A percentile compares a stretch with the other conserved stretches of the same genome.
These are phyloP conservation scores for Tretioscincus oriximinensis DNA, from an alignment of 2,113 vertebrate genomes.

Conservation along the genomic window DNA sequence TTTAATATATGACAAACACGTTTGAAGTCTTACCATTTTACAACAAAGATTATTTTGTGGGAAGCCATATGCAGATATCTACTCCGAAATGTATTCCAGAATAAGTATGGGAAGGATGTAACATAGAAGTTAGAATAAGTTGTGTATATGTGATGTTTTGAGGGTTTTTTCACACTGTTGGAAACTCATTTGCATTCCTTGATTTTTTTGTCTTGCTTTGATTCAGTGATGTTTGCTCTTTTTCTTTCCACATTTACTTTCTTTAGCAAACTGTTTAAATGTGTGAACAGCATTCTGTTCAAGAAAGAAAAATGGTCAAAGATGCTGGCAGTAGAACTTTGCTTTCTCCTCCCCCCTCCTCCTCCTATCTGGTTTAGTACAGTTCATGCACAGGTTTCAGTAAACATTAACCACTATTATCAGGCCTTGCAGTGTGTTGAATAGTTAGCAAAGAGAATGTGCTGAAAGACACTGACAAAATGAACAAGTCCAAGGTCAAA, in stretches of 20 bases:
- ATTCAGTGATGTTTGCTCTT: background rate
- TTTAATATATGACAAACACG: background rate
- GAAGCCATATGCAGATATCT: background rate
- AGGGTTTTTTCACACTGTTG: conserved; percentile 8
- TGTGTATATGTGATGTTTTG: background rate
- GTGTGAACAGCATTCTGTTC: background rate
- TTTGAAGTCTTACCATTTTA: background rate
- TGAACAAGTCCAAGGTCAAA: conserved; percentile 83
- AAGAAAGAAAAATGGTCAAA: conserved; percentile 45
- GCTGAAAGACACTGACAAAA: conserved; percentile 73
- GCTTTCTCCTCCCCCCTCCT: conserved; percentile 65
- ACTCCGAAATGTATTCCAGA: too few species aligned
- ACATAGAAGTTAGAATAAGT: too few species aligned
- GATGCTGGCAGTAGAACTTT: conserved; percentile 78
- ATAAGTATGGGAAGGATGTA: too few species aligned
- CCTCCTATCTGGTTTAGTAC: conserved; percentile 73
- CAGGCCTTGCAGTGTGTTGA: conserved; percentile 73
- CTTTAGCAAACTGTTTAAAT: conserved; percentile 30
- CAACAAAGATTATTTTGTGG: background rate
- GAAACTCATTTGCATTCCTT: conserved; percentile 24
- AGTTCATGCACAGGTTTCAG: conserved; percentile 82
- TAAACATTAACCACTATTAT: conserved; percentile 90
- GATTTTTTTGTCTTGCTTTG: background rate
- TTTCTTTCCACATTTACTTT: conserved; percentile 28
- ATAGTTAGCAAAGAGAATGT: conserved; percentile 77